Percentiles rank a stretch among this genome's conserved stretches.
Evolutionary conservation across 1,140 invertebrate genomes (phyloP).

Genomic region (Cepaea nemoralis): DNA sequence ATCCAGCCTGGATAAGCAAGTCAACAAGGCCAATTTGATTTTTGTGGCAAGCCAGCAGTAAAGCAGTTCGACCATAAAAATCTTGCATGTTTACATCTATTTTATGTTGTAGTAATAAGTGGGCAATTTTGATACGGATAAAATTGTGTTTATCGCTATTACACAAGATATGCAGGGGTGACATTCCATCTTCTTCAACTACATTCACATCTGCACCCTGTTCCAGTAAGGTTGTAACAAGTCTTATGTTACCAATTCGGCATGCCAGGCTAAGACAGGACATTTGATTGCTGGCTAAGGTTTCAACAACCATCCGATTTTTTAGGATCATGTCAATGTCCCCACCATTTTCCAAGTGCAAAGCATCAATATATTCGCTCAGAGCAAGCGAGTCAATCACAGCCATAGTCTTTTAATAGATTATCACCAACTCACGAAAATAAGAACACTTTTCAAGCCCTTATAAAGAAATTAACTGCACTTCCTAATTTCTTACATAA

Average conservation of each 20-base stretch:
- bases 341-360: conserved; percentile 18
- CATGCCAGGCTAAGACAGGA: conserved; percentile 58
- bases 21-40: conserved; percentile 58
- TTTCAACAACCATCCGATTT: background rate
- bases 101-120: conserved; percentile 71
- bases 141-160: conserved; percentile 49
- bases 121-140: conserved; percentile 50
- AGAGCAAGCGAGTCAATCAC: background rate
- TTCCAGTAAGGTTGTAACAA: conserved; percentile 53
- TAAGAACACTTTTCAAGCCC: background rate
- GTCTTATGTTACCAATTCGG: conserved; percentile 46
- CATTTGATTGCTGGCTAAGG: conserved; percentile 19
- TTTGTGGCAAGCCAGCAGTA: conserved; percentile 71
- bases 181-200: conserved; percentile 56
- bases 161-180: conserved; percentile 60
- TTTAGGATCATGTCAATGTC: conserved; percentile 19
- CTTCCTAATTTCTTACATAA: background rate
- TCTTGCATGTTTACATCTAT: conserved; percentile 89
- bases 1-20: conserved; percentile 52
- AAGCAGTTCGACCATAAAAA: conserved; percentile 87
- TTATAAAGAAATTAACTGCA: background rate
- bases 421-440: background rate
- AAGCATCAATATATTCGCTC: conserved; percentile 25
- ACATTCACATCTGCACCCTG: conserved; percentile 56
- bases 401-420: background rate